Conservation (phyloP, 2,113 vertebrate genomes). For the Oreotrochilus melanogaster region DNA sequence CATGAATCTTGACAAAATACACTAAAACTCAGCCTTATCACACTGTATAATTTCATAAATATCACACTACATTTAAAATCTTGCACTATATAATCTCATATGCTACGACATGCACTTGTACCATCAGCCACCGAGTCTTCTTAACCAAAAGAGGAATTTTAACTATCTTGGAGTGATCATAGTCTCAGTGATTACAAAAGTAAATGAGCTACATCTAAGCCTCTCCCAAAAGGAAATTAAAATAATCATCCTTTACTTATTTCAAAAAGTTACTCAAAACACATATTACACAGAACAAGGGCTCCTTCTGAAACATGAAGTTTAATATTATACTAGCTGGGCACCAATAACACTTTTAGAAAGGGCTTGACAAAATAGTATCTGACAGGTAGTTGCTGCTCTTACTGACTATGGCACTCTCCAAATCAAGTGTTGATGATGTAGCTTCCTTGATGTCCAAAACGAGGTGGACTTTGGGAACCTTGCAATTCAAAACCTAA, state of each 20-base stretch:
- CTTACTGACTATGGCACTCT: too few species aligned
- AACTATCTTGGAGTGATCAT: background rate
- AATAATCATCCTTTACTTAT: background rate
- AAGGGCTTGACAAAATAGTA: background rate
- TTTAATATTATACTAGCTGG: background rate
- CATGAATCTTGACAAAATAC: background rate
- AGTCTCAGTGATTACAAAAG: background rate
- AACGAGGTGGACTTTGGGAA: background rate
- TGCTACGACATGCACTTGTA: background rate
- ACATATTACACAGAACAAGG: background rate
- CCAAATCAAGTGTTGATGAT: background rate
- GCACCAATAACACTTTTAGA: background rate
- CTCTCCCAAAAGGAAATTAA: background rate
- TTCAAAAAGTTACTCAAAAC: background rate
- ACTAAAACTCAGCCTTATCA: background rate
- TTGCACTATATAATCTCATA: background rate
- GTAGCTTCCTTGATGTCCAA: background rate
- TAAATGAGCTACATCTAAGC: background rate
- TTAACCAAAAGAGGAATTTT: background rate
- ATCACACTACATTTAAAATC: too few species aligned
- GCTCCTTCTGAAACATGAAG: background rate
- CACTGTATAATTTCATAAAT: background rate
- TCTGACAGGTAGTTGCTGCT: background rate
- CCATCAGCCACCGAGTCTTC: background rate
- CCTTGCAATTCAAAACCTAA: background rate